Base-by-base conservation (phyloP, 2,888 invertebrate genomes). In the Macaria notata region DNA sequence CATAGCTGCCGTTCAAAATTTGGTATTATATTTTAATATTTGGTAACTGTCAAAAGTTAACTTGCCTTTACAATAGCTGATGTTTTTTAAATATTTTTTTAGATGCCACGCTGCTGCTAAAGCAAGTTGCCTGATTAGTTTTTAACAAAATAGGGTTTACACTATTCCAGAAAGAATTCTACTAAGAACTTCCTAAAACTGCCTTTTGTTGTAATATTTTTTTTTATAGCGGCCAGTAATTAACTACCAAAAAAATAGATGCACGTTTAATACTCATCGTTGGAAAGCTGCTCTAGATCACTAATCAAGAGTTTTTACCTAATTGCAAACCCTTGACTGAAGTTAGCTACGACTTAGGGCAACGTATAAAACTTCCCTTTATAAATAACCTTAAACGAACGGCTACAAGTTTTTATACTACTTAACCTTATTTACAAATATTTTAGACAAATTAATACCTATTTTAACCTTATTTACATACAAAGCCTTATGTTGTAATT, bases 321-420 rank as follows among this genome's bases (percentile, higher is more conserved):
- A 3, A 7, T 8, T 31, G 33, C 33, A 41, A 41, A 41, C 0
- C n/a, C 59, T 55, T 55, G 54, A 55, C 36, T 51, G 50, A 9
- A 36, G 38, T 47, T 70, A 77, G 78, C 78, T 78, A 75, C 79
- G 63, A 62, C 68, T 63, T 39, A 64, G 77, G 76, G 76, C 77
- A 72, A 71, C 51, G 46, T 50, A 49, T 38, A 38, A 38, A 19
- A 19, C 19, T 19, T 19, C 19, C 19, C 19, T 19, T 1, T 1
- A 19, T 19, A 19, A 19, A 19, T 19, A 19, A 19, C 19, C 19
- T 19, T 19, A 19, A 1, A 19, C 19, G 19, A 19, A 19, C 19
- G 19, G 19, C 19, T 19, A 19, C 19, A 19, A 19, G 2, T 19
- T 19, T 19, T 38, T 7, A 38, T 7, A 45, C 3, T 4, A 31